Evolutionary conservation across 2,113 vertebrate species (phyloP), one percentile per base, ranked within the genome.

Genomic region (Chaetodon auriga): DNA sequence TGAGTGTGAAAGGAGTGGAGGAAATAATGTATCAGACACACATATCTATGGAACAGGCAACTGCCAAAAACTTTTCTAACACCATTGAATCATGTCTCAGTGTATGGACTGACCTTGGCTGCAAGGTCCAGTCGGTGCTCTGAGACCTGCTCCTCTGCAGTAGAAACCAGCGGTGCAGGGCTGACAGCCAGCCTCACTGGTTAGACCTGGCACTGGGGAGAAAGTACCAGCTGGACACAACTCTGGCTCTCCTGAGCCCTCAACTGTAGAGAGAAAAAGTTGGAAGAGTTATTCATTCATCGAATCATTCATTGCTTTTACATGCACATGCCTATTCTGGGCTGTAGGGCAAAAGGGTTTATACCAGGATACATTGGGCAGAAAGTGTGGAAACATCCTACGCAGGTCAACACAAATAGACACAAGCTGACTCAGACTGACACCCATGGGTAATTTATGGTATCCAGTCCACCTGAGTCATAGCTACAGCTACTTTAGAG

Each of bases 171-270:
- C 93, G 8, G 92, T 94, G 78, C 98, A 99, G 13, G 87, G 71
- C 71, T 94, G 96, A 93, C 97, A 99, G 18, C 92, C 93, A 0
- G 95, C 91, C 43, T 84, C 78, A 0, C 4, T 78, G 9, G 85
- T 93, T 58, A 96, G 92, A 54, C 95, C 95, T 5, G 79, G 75
- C 6, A 93, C 83, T 72, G 92, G 77, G 23, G 97, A 97, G 90
- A 96, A 98, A 23, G 96, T 96, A 23, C 97, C 97, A 0, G 90
- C 82, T 14, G 97, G 97, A 89, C 98, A 99, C 2, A 85, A 89
- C 14, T 71, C 89, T 8, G 98, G 97, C 6, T 75, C 88, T 60
- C 68, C 89, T 43, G 96, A 96, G 1, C 95, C 96, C 80, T 95
- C 92, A 53, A 83, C 98, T 99, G 89, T 6, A 60, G 21, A 78